A percentile compares a stretch with the other conserved stretches of the same genome.
phyloP scores from a whole-genome alignment of 2,888 invertebrate genomes.

The Phyllotreta striolata region DNA sequence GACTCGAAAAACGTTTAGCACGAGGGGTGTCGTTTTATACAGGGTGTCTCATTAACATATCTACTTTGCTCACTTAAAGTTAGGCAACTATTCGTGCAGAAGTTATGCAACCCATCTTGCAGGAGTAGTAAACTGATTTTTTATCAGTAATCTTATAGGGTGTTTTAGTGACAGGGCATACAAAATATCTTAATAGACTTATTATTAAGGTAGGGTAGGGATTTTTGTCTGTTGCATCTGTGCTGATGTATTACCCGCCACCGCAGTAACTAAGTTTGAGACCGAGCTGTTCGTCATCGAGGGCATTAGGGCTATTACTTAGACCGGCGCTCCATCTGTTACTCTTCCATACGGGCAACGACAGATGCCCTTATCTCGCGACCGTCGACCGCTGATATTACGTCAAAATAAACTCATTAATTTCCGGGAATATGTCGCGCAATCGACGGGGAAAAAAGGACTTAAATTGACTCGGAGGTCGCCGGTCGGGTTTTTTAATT shows the following conservation, averaged over 20 bases:
- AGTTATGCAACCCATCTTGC: too few species aligned
- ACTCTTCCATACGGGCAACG: constrained; percentile 46
- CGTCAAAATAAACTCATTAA: neutral
- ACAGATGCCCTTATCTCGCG: constrained; percentile 43
- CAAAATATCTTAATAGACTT: too few species aligned
- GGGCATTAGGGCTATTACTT: constrained; percentile 43
- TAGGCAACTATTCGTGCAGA: too few species aligned
- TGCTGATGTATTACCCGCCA: constrained; percentile 38
- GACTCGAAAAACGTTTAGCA: too few species aligned
- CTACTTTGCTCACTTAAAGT: too few species aligned
- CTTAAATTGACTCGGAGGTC: neutral
- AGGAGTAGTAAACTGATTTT: too few species aligned
- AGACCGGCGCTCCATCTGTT: constrained; percentile 50
- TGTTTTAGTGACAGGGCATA: too few species aligned
- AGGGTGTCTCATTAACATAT: too few species aligned
- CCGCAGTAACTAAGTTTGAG: constrained; percentile 50
- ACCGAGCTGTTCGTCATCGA: constrained; percentile 49
- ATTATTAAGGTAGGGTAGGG: neutral
- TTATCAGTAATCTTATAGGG: too few species aligned
- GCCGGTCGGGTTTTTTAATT: neutral
- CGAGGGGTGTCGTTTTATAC: too few species aligned
- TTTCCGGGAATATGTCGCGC: too few species aligned
- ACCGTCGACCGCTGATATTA: constrained; percentile 27
- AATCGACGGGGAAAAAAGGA: neutral
- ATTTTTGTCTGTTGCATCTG: constrained; percentile 45